phyloP scores from a whole-genome alignment of 1,140 invertebrate genomes.

The Euura lappo region DNA sequence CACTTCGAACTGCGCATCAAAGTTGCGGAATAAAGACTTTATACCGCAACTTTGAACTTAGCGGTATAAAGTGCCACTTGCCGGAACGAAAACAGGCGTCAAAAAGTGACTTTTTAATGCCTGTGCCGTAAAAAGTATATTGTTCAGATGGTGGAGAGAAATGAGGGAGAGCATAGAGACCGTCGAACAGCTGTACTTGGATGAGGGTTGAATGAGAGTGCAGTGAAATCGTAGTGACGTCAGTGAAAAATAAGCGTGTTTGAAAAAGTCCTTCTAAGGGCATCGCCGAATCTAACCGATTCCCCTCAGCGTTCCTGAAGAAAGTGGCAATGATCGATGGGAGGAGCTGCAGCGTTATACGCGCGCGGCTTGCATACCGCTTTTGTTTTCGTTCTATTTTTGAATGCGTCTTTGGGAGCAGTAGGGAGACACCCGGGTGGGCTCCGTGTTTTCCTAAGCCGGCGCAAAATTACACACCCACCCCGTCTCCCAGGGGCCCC shows the following conservation, averaged over 20 bases:
- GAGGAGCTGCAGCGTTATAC: neutral
- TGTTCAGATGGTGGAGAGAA: too few relatives aligned
- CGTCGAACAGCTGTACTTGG: too few relatives aligned
- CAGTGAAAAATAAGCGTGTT: neutral
- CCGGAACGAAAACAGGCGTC: too few relatives aligned
- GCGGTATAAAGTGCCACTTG: too few relatives aligned
- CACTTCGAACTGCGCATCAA: too few relatives aligned
- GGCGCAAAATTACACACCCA: slow-evolving; percentile 63
- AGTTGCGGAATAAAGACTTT: too few relatives aligned
- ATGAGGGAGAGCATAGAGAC: too few relatives aligned
- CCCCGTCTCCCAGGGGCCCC: slow-evolving; percentile 27
- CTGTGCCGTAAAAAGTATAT: too few relatives aligned
- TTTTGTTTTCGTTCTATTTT: slow-evolving; percentile 48
- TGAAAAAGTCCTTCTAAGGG: neutral
- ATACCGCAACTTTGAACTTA: too few relatives aligned
- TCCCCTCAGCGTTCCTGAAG: neutral
- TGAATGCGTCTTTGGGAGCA: slow-evolving; percentile 47
- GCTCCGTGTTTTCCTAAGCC: slow-evolving; percentile 62
- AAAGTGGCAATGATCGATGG: slow-evolving; percentile 8
- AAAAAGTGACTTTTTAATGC: too few relatives aligned
- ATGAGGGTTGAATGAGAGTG: neutral
- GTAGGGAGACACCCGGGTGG: slow-evolving; percentile 58
- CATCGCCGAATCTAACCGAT: neutral
- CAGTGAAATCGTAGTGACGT: neutral
- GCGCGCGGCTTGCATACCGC: neutral